Evolutionary conservation across 2,888 invertebrate genomes (phyloP).

Genomic region (Stratiomys singularior): DNA sequence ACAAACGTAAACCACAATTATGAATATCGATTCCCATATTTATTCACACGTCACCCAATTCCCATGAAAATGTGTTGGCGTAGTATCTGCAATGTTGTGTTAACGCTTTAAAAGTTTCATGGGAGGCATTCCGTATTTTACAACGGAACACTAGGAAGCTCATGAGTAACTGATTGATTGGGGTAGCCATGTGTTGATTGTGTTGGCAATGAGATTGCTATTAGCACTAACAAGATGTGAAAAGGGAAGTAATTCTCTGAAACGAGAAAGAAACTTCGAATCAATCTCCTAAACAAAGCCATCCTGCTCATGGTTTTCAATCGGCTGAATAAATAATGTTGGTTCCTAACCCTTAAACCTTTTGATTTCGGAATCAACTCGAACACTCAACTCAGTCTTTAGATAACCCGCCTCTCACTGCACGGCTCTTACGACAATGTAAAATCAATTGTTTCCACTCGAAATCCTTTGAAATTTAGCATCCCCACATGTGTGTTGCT

Average conservation of each 20-base stretch:
- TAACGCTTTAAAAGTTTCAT: too few relatives aligned
- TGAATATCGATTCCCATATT: constrained; percentile 11
- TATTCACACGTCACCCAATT: constrained; percentile 2
- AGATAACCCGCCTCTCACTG: too few relatives aligned
- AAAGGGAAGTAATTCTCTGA: too few relatives aligned
- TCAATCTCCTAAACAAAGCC: too few relatives aligned
- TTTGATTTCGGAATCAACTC: too few relatives aligned
- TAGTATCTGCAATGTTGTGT: not conserved
- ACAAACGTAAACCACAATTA: constrained; percentile 16
- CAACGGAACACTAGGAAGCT: not conserved
- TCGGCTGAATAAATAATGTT: not conserved
- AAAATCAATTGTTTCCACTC: constrained; percentile 9
- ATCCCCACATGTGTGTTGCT: not conserved
- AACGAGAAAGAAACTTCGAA: too few relatives aligned
- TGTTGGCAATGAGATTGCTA: too few relatives aligned
- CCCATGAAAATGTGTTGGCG: not conserved
- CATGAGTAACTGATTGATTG: not conserved
- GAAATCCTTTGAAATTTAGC: not conserved
- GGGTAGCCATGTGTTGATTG: too few relatives aligned
- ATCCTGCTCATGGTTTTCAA: not conserved
- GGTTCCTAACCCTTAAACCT: not conserved
- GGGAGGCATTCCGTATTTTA: not conserved
- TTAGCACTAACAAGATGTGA: too few relatives aligned
- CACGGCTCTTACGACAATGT: not conserved
- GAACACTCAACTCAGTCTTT: too few relatives aligned